Evolutionary conservation across 2,797 vertebrate genomes (phyloP).

Genomic region (Hipposideros larvatus): DNA sequence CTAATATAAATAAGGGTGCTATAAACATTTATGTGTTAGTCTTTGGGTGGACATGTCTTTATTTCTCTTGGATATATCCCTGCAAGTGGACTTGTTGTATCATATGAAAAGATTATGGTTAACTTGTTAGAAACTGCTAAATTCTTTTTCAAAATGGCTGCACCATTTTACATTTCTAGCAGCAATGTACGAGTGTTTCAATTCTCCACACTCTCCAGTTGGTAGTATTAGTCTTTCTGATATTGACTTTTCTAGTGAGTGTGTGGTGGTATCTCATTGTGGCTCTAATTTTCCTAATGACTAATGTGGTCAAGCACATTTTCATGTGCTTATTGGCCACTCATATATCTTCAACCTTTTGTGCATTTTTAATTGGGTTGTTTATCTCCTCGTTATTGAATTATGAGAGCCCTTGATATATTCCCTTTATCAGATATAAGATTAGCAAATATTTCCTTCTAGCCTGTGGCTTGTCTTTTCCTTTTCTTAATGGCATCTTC

Average conservation of each 20-base stretch:
- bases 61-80: background rate
- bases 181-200: background rate
- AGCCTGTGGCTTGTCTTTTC: background rate
- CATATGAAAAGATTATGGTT: background rate
- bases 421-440: background rate
- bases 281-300: background rate
- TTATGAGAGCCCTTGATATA: slow-evolving; percentile 18
- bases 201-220: background rate
- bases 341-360: background rate
- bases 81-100: background rate
- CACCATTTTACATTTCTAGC: background rate
- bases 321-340: background rate
- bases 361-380: background rate
- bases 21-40: background rate
- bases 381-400: slow-evolving; percentile 13
- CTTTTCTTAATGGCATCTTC: slow-evolving; percentile 21
- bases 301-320: background rate
- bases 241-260: background rate
- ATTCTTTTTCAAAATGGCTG: background rate
- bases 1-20: background rate
- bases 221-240: background rate
- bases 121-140: background rate
- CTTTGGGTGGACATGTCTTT: background rate
- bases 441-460: slow-evolving; percentile 34
- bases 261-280: background rate